Conservation (phyloP, 2,888 invertebrate species). For the Cataglyphis rosenhaueri region DNA sequence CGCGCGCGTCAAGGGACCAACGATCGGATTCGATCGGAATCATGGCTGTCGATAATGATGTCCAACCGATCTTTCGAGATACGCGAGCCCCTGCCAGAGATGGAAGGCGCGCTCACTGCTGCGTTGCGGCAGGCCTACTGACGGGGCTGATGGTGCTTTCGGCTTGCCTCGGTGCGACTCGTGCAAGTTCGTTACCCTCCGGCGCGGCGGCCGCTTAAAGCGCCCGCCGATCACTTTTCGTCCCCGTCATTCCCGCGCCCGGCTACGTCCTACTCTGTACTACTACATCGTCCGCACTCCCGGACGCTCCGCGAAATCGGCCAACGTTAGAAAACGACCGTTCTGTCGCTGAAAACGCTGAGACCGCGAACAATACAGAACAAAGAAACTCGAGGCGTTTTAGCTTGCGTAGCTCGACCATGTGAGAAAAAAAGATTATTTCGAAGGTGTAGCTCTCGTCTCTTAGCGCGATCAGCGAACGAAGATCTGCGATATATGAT, state of each 20-base stretch:
- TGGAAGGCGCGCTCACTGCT: constrained; percentile 80
- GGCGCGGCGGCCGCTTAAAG: constrained; percentile 77
- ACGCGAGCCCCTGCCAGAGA: constrained; percentile 56
- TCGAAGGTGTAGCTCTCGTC: background rate
- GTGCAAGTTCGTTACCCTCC: constrained; percentile 77
- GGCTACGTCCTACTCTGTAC: constrained; percentile 60
- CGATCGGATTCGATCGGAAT: constrained; percentile 8
- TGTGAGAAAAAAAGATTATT: constrained; percentile 23
- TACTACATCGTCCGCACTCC: constrained; percentile 48
- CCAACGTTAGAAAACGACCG: constrained; percentile 51
- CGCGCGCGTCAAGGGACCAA: background rate
- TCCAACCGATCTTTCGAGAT: constrained; percentile 10
- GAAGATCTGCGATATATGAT: background rate
- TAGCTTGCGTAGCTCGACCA: constrained; percentile 25
- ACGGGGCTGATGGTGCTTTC: constrained; percentile 78
- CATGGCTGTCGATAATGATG: background rate
- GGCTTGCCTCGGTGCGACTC: constrained; percentile 76
- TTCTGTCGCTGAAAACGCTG: constrained; percentile 44
- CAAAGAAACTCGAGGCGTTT: constrained; percentile 18
- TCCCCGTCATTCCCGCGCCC: constrained; percentile 71
- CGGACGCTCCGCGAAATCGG: constrained; percentile 49
- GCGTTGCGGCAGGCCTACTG: constrained; percentile 83
- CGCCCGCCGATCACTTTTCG: constrained; percentile 81
- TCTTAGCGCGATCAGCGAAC: background rate
- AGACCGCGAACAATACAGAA: constrained; percentile 40